A percentile compares a stretch with the other conserved stretches of the same genome.
phyloP scores from a whole-genome alignment of 2,888 invertebrate genomes.

The Phrixothrix hirtus region DNA sequence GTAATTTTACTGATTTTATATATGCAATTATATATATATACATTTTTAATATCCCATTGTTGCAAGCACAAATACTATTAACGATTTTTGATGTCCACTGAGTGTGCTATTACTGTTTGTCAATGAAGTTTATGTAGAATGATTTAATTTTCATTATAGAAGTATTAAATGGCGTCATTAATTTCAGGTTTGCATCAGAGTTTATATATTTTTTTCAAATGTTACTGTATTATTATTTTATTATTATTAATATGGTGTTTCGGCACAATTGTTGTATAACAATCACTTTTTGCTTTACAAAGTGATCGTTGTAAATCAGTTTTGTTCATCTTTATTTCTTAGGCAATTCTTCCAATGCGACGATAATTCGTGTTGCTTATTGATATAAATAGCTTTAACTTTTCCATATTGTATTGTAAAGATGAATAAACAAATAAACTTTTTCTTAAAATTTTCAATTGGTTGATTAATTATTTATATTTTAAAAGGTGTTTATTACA shows the following conservation, averaged over 20 bases:
- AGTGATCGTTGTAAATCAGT: slow-evolving; percentile 26
- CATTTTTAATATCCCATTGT: not conserved
- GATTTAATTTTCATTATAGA: slow-evolving; percentile 20
- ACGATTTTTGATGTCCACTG: slow-evolving; percentile 14
- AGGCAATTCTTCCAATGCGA: slow-evolving; percentile 31
- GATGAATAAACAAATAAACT: slow-evolving; percentile 39
- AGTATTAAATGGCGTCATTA: slow-evolving; percentile 22
- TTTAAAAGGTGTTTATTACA: too few relatives aligned
- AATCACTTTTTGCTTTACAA: slow-evolving; percentile 14
- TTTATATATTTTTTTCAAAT: slow-evolving; percentile 31
- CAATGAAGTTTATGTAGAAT: slow-evolving; percentile 20
- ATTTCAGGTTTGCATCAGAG: slow-evolving; percentile 27
- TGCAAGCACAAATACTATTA: slow-evolving; percentile 24
- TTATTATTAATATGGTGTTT: slow-evolving; percentile 23
- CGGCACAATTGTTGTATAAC: slow-evolving; percentile 28
- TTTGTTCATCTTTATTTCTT: slow-evolving; percentile 32
- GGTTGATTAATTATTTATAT: not conserved
- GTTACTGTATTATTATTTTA: slow-evolving; percentile 30
- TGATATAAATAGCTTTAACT: slow-evolving; percentile 43
- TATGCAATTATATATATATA: not conserved
- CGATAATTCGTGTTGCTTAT: slow-evolving; percentile 26
- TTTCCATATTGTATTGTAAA: slow-evolving; percentile 44
- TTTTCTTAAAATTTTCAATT: slow-evolving; percentile 29
- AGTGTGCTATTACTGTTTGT: slow-evolving; percentile 21
- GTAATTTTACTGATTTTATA: slow-evolving; percentile 16